These are phyloP conservation scores for Podarcis muralis DNA, from an alignment of 2,113 vertebrate genomes.

Conservation along the genomic window DNA sequence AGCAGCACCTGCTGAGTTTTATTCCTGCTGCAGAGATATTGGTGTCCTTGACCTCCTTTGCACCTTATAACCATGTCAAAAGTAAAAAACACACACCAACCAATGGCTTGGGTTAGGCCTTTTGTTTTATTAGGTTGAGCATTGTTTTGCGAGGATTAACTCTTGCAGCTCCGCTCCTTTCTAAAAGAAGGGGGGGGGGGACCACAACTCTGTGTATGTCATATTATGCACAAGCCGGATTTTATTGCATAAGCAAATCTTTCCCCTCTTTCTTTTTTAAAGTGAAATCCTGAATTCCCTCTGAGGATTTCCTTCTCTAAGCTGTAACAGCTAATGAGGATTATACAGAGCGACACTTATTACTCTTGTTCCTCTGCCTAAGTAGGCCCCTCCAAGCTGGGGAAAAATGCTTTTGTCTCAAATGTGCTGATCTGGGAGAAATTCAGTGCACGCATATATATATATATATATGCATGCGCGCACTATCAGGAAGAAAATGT, in stretches of 20 bases:
- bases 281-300: background rate
- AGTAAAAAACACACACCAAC: background rate
- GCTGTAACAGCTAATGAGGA: conserved; percentile 26
- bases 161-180: background rate
- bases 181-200: too few relatives aligned
- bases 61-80: background rate
- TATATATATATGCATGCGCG: conserved; percentile 1
- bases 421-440: conserved; percentile 18
- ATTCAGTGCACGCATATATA: conserved; percentile 9
- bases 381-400: background rate
- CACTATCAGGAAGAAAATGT: background rate
- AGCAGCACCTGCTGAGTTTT: too few relatives aligned
- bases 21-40: too few relatives aligned
- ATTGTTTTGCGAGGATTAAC: background rate
- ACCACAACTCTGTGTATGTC: background rate
- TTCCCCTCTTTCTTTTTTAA: background rate
- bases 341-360: conserved; percentile 29
- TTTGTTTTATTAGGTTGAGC: background rate
- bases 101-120: background rate
- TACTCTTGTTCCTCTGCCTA: conserved; percentile 19
- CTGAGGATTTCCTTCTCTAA: background rate
- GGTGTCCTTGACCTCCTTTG: background rate
- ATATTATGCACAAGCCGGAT: background rate
- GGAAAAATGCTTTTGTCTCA: background rate
- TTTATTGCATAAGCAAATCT: conserved; percentile 21